These are phyloP conservation scores for Crotalus tigris DNA, from an alignment of 2,113 vertebrate species.

Conservation along the genomic window DNA sequence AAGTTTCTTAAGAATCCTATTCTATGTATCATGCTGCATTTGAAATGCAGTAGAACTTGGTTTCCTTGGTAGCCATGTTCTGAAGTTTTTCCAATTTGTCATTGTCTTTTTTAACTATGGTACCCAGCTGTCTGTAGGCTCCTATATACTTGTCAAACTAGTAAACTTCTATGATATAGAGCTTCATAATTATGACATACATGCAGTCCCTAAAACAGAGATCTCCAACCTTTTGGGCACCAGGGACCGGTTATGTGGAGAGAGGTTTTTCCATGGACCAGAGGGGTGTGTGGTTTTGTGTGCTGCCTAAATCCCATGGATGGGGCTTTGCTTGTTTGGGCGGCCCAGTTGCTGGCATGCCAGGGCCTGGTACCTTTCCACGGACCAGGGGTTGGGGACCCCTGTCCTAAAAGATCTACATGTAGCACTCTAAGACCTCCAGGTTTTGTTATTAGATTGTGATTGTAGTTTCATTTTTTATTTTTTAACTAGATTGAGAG, in stretches of 20 bases:
- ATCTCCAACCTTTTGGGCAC: too few species aligned
- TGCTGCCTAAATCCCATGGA: too few species aligned
- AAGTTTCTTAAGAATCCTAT: background rate
- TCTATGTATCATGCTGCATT: background rate
- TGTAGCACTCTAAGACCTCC: background rate
- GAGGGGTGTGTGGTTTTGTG: too few species aligned
- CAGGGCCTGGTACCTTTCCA: too few species aligned
- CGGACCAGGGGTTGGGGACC: too few species aligned
- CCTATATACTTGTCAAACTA: background rate
- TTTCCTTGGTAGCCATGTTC: background rate
- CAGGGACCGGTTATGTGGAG: too few species aligned
- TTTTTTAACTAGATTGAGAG: background rate
- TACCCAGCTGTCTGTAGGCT: background rate
- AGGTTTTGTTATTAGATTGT: background rate
- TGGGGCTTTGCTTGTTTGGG: too few species aligned
- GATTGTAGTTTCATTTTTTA: background rate
- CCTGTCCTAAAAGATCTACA: background rate
- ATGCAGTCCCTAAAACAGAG: background rate
- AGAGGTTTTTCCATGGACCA: too few species aligned
- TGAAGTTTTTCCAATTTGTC: background rate
- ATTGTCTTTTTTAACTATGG: background rate
- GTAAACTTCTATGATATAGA: background rate
- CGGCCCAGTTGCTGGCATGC: too few species aligned
- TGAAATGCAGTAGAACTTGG: background rate
- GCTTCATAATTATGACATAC: background rate